Conservation (phyloP, 1,140 invertebrate genomes). For the Cepaea nemoralis region DNA sequence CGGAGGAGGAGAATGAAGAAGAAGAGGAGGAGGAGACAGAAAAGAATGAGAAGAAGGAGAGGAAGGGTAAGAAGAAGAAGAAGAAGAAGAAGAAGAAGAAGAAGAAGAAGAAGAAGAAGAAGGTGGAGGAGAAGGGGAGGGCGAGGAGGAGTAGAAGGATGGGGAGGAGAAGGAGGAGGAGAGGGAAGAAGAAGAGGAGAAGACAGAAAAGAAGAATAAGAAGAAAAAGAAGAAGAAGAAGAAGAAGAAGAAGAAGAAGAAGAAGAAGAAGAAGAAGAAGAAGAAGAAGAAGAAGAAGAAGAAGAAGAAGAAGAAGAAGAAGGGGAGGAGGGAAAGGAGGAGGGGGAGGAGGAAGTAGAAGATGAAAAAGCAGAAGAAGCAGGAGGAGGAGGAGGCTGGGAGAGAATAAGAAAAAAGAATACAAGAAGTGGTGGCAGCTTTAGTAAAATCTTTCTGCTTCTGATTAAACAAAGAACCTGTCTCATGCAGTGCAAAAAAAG, state of each 20-base stretch:
- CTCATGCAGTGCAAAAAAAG: too few species aligned
- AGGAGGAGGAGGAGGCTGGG: not conserved
- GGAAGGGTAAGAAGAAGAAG: not conserved
- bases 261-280: not conserved
- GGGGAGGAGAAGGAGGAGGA: conserved; percentile 1
- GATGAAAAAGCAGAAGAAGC: not conserved
- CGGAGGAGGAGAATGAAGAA: not conserved
- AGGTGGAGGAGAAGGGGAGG: too few species aligned
- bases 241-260: not conserved
- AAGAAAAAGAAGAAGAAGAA: not conserved
- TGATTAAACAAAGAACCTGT: too few species aligned
- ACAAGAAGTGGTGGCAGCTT: too few species aligned
- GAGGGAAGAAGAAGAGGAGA: too few species aligned
- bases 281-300: conserved; percentile 11
- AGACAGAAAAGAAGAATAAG: not conserved
- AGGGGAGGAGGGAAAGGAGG: not conserved
- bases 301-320: conserved; percentile 14
- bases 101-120: too few species aligned
- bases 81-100: not conserved
- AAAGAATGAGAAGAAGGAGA: not conserved
- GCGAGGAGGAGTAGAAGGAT: too few species aligned
- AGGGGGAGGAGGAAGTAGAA: not conserved
- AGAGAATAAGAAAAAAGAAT: conserved; percentile 1
- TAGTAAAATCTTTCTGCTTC: too few species aligned
- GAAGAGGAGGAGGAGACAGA: conserved; percentile 4